These are phyloP conservation scores for Ochotona curzoniae DNA, from an alignment of 2,113 vertebrate species.

Conservation along the genomic window DNA sequence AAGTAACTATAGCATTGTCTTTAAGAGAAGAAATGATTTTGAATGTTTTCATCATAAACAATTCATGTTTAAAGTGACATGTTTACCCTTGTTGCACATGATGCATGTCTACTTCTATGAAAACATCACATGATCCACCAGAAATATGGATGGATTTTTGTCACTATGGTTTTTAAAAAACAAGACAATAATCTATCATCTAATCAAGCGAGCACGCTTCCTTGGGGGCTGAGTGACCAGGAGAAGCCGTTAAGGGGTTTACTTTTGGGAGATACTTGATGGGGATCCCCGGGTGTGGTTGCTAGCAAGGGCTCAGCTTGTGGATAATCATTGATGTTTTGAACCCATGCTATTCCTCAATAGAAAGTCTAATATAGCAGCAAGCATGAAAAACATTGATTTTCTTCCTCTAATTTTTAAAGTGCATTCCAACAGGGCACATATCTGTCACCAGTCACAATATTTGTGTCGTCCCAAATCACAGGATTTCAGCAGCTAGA, in stretches of 20 bases:
- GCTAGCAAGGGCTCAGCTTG: neutral
- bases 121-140: no score
- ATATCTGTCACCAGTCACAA: neutral
- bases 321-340: neutral
- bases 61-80: no score
- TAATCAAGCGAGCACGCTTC: neutral
- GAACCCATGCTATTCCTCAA: neutral
- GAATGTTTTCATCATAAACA: no score
- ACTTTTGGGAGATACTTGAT: no score
- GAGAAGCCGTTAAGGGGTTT: accelerated
- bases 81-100: no score
- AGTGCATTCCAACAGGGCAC: neutral
- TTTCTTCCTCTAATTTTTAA: neutral
- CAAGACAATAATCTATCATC: neutral
- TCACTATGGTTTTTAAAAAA: no score
- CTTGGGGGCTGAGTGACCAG: no score
- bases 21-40: no score
- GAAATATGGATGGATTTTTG: no score
- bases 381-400: neutral
- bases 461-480: neutral
- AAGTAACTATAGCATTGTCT: no score
- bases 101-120: no score
- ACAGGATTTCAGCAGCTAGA: neutral
- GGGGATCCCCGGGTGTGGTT: neutral
- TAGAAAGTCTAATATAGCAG: neutral